Conservation (phyloP, 2,797 vertebrate species). For the Spatula versicolor region DNA sequence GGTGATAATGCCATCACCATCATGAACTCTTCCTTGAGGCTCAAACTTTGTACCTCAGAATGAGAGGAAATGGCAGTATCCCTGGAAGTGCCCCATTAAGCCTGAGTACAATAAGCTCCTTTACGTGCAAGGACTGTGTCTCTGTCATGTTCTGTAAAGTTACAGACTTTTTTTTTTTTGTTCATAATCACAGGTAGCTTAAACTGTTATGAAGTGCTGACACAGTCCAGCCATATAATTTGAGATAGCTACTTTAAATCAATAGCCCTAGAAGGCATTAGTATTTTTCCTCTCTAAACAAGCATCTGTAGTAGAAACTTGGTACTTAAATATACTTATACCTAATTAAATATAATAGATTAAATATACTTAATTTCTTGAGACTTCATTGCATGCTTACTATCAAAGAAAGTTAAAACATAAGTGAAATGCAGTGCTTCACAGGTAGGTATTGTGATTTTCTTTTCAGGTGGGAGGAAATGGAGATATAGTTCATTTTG, state of each 20-base stretch:
- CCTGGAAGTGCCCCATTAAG: conserved; percentile 42
- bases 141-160: conserved; percentile 27
- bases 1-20: neutral
- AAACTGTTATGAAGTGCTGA: conserved; percentile 32
- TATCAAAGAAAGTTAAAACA: neutral
- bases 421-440: neutral
- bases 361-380: neutral
- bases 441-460: neutral
- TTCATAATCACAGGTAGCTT: conserved; percentile 46
- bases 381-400: neutral
- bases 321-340: neutral
- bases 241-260: neutral
- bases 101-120: conserved; percentile 29
- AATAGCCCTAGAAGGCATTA: neutral
- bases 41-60: neutral
- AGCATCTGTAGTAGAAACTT: neutral
- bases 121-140: neutral
- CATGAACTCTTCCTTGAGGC: neutral
- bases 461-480: neutral
- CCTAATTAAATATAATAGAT: neutral
- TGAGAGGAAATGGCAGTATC: conserved; percentile 46
- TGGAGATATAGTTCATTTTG: neutral
- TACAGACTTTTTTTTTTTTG: conserved; percentile 33
- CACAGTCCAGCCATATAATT: neutral
- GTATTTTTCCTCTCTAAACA: neutral